These are phyloP conservation scores for Antennarius striatus DNA, from an alignment of 2,113 vertebrate species.

Conservation along the genomic window DNA sequence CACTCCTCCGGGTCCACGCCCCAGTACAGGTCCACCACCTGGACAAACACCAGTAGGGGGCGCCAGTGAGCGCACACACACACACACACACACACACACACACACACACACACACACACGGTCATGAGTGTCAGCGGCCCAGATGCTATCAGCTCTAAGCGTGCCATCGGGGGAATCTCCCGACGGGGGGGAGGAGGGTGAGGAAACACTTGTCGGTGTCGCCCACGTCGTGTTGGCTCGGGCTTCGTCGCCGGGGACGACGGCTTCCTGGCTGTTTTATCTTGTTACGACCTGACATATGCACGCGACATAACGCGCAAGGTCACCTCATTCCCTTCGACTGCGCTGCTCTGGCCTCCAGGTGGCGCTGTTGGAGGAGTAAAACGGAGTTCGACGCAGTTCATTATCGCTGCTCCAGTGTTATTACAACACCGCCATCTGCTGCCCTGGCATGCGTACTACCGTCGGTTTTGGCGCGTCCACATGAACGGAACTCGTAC, in stretches of 20 bases:
- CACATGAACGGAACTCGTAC: too few species aligned
- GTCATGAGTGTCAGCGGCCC: neutral
- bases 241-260: constrained; percentile 4
- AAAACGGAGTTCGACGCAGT: too few species aligned
- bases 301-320: neutral
- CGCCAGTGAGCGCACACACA: neutral
- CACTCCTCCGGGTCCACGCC: constrained; percentile 92
- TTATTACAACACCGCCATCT: too few species aligned
- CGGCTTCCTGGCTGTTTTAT: neutral
- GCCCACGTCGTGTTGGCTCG: neutral
- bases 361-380: too few species aligned
- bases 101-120: neutral
- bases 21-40: constrained; percentile 99
- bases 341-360: too few species aligned
- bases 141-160: constrained; percentile 65
- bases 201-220: constrained; percentile 31
- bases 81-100: neutral
- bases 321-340: constrained; percentile 5
- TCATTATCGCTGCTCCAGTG: too few species aligned
- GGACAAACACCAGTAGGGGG: constrained; percentile 31
- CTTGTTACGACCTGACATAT: too few species aligned
- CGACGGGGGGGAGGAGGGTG: constrained; percentile 21
- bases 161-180: constrained; percentile 47
- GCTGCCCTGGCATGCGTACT: too few species aligned
- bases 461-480: too few species aligned